These are phyloP conservation scores for Strigamia crassipes DNA, from an alignment of 2,888 invertebrate species.

Conservation along the genomic window DNA sequence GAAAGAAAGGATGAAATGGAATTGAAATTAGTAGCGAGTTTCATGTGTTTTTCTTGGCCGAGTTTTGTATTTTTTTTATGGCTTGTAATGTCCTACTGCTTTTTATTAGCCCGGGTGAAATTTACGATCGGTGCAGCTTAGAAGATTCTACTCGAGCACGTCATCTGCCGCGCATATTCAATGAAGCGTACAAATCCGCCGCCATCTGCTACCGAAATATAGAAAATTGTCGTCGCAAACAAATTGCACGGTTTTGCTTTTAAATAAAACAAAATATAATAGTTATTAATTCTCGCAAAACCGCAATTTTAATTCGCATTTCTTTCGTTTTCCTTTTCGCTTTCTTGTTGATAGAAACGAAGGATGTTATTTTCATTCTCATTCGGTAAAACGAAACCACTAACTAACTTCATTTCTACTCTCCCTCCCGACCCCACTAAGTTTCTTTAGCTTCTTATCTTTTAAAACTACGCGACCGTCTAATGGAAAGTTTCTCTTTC, in stretches of 20 bases:
- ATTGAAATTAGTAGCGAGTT: conserved; percentile 10
- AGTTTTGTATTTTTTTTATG: conserved; percentile 15
- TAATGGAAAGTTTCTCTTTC: conserved; percentile 15
- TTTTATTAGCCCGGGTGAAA: not conserved
- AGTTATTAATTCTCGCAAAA: too few relatives aligned
- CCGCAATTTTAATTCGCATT: too few relatives aligned
- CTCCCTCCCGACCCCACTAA: not conserved
- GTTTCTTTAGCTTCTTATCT: conserved; percentile 6
- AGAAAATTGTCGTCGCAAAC: not conserved
- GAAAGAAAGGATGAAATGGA: not conserved
- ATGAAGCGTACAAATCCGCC: conserved; percentile 3
- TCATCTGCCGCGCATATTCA: conserved; percentile 27
- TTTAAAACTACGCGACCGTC: not conserved
- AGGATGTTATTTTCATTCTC: not conserved
- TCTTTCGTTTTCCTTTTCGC: too few relatives aligned
- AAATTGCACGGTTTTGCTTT: not conserved
- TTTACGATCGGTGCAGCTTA: not conserved
- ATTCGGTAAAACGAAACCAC: not conserved
- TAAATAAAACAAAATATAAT: not conserved
- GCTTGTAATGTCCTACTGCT: not conserved
- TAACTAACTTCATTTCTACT: not conserved
- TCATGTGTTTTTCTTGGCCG: not conserved
- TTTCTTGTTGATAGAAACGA: too few relatives aligned
- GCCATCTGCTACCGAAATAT: conserved; percentile 1
- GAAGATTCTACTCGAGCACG: not conserved